Evolutionary conservation across 1,140 invertebrate species (phyloP).

Genomic region (Platyscapa corneri): DNA sequence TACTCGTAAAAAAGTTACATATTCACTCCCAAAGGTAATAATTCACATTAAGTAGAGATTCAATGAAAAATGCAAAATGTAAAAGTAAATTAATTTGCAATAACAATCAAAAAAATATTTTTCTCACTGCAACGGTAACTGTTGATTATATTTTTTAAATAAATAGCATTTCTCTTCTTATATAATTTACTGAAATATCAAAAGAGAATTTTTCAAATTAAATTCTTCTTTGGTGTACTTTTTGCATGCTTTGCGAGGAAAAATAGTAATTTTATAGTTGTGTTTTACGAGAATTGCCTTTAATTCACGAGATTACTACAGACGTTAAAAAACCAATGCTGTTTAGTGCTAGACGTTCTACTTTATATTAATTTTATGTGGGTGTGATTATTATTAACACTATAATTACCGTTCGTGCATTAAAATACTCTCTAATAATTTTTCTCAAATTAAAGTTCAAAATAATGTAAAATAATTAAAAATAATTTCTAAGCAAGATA

Average conservation of each 20-base stretch:
- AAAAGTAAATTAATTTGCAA: too few relatives aligned
- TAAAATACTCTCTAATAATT: neutral
- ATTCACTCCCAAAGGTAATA: too few relatives aligned
- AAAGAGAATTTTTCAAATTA: neutral
- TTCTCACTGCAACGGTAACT: neutral
- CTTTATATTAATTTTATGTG: neutral
- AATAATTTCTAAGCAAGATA: neutral
- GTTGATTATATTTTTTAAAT: neutral
- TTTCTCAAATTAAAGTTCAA: neutral
- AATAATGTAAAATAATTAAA: too few relatives aligned
- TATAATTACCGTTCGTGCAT: neutral
- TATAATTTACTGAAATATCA: neutral
- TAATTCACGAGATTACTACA: constrained; percentile 4
- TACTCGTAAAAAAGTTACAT: too few relatives aligned
- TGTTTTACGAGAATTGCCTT: neutral
- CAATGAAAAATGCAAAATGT: too few relatives aligned
- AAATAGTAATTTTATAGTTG: neutral
- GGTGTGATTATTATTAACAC: neutral
- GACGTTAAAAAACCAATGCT: neutral
- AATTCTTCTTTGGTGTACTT: neutral
- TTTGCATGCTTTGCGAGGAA: neutral
- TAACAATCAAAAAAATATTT: too few relatives aligned
- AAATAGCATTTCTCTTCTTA: neutral
- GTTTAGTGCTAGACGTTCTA: neutral
- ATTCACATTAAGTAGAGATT: too few relatives aligned